Base-by-base conservation (phyloP, 2,888 invertebrate genomes). In the Malachius bipustulatus region DNA sequence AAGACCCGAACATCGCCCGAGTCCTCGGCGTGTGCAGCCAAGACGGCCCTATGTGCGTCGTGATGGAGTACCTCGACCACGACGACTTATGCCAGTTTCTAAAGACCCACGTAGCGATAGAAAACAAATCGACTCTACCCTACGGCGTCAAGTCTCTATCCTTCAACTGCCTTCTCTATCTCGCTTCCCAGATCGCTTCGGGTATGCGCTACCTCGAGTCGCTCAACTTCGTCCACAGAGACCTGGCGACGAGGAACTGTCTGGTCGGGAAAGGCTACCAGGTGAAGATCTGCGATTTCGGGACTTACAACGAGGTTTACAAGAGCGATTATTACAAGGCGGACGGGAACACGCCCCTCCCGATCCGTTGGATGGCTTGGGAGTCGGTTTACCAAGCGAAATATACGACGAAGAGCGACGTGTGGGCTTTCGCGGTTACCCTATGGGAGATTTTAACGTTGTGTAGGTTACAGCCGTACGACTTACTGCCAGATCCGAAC, bases 341-440 rank as follows among this genome's bases (percentile, higher is more conserved):
- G 16, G 84, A 82, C 50, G 85, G 82, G 0, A 70, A 75, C 16
- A 75, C 78, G 34, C 76, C 83, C 2, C 63, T 91, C 47, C 90
- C 91, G 0, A 73, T 91, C 36, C 71, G 91, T 31, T 89, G 89
- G 89, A 87, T 88, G 69, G 81, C 88, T 2, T 87, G 87, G 84
- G 89, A 89, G 60, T 77, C 81, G 2, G 75, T 85, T 38, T 72
- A 83, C 44, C 60, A 75, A 54, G 85, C 82, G 12, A 79, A 81
- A 52, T 89, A 89, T 62, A 84, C 89, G 35, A 85, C 85, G 39
- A 84, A 85, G 62, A 84, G 82, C 54, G 90, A 91, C 60, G 85
- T 88, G 1, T 91, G 90, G 89, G 76, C 88, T 9, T 90, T 87
- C 60, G 90, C 80, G 1, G 83, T 90, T 12, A 84, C 85, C 0